Conservation (phyloP, 2,888 invertebrate species). For the Augochlorella aurata region DNA sequence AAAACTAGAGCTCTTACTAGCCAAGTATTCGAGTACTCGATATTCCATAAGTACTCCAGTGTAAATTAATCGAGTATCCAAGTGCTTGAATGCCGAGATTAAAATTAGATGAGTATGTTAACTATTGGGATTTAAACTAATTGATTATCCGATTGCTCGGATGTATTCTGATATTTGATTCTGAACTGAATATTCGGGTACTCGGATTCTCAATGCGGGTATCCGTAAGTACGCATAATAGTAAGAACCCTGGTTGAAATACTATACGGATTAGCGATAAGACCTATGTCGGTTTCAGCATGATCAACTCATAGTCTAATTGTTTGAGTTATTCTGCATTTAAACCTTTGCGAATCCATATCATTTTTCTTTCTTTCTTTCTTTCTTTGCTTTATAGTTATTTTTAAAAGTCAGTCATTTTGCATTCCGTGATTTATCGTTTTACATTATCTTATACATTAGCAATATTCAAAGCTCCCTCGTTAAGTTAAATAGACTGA, state of each 20-base stretch:
- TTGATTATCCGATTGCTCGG: no score
- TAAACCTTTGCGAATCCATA: conserved; percentile 45
- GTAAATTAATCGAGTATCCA: neutral
- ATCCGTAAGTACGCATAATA: neutral
- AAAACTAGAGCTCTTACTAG: conserved; percentile 3
- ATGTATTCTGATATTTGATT: no score
- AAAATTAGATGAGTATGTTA: no score
- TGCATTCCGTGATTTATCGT: neutral
- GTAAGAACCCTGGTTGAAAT: conserved; percentile 9
- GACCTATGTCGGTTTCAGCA: conserved; percentile 42
- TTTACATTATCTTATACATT: neutral
- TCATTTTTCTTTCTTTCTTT: neutral
- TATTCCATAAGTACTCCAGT: neutral
- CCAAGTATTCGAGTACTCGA: neutral
- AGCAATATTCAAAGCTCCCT: neutral
- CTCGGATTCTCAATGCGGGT: neutral
- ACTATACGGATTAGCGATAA: conserved; percentile 48
- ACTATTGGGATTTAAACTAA: no score
- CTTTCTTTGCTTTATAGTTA: conserved; percentile 3
- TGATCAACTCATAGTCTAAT: conserved; percentile 54
- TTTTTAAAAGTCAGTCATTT: neutral
- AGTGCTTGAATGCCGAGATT: no score
- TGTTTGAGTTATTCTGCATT: conserved; percentile 42
- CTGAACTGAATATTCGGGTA: neutral
- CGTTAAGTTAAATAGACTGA: neutral